phyloP scores from a whole-genome alignment of 2,113 vertebrate genomes.

The Cyprinodon tularosa region DNA sequence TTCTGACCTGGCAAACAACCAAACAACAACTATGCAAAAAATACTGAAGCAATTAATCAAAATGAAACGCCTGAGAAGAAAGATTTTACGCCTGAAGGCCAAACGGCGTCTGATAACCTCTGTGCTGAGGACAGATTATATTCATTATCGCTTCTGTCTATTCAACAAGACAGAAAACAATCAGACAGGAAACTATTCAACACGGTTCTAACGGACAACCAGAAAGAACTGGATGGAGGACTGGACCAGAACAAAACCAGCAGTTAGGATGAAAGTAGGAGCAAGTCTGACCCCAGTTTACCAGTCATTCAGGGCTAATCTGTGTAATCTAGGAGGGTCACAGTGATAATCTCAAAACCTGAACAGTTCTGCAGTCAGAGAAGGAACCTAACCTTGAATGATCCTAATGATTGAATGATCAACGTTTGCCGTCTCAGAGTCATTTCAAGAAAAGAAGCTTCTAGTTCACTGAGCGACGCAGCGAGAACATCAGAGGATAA shows the following conservation, averaged over 20 bases:
- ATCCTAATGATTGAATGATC: background rate
- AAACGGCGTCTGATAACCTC: too few species aligned
- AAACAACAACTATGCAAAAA: background rate
- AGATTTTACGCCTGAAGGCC: too few species aligned
- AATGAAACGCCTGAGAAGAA: background rate
- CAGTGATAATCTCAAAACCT: conserved; percentile 45
- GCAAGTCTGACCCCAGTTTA: conserved; percentile 45
- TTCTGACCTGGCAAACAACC: conserved; percentile 26
- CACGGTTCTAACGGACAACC: too few species aligned
- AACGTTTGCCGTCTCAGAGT: background rate
- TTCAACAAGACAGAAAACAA: background rate
- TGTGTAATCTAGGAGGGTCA: conserved; percentile 49
- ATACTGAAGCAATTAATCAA: background rate
- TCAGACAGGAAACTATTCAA: too few species aligned
- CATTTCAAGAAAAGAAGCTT: background rate
- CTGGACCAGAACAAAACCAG: background rate
- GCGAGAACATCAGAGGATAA: background rate
- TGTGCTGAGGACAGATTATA: too few species aligned
- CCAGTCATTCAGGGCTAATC: conserved; percentile 54
- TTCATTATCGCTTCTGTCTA: background rate
- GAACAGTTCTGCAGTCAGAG: conserved; percentile 15
- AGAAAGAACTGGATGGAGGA: background rate
- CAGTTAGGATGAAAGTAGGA: conserved; percentile 33
- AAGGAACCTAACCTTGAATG: background rate
- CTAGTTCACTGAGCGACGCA: background rate